phyloP scores from a whole-genome alignment of 2,797 vertebrate genomes.

The Sebastes baramenuke region DNA sequence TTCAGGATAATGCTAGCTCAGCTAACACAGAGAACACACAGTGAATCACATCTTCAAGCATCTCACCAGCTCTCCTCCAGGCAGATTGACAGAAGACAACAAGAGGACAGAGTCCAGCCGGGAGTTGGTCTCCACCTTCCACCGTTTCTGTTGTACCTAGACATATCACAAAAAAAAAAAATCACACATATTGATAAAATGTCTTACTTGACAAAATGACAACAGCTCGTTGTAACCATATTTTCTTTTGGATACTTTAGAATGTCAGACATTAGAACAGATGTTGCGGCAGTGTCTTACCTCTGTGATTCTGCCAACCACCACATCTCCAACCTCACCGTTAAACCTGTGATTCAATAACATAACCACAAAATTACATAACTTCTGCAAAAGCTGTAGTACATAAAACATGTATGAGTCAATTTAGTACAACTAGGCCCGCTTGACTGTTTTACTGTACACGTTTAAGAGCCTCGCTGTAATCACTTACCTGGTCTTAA shows the following conservation, averaged over 20 bases:
- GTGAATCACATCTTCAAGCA: not conserved
- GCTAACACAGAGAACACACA: not conserved
- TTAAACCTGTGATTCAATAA: constrained; percentile 85
- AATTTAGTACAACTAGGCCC: not conserved
- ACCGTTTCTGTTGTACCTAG: constrained; percentile 97
- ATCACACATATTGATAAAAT: not conserved
- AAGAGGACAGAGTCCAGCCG: constrained; percentile 94
- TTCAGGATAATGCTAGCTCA: not conserved
- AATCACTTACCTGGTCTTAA: constrained; percentile 87
- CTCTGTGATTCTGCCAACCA: constrained; percentile 97
- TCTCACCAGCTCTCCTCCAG: constrained; percentile 96
- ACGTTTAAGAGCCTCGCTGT: not conserved
- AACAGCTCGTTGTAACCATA: not conserved
- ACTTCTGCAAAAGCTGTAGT: not conserved
- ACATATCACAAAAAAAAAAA: not conserved
- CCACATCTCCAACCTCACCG: constrained; percentile 97
- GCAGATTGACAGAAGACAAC: constrained; percentile 94
- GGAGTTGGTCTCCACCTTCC: constrained; percentile 97
- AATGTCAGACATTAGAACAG: not conserved
- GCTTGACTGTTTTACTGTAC: not conserved
- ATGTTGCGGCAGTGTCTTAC: constrained; percentile 62
- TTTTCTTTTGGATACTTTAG: not conserved
- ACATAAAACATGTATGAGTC: not conserved
- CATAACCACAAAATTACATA: not conserved
- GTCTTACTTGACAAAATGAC: not conserved